phyloP scores from a whole-genome alignment of 2,888 invertebrate species.

The Lasioglossum vierecki region DNA sequence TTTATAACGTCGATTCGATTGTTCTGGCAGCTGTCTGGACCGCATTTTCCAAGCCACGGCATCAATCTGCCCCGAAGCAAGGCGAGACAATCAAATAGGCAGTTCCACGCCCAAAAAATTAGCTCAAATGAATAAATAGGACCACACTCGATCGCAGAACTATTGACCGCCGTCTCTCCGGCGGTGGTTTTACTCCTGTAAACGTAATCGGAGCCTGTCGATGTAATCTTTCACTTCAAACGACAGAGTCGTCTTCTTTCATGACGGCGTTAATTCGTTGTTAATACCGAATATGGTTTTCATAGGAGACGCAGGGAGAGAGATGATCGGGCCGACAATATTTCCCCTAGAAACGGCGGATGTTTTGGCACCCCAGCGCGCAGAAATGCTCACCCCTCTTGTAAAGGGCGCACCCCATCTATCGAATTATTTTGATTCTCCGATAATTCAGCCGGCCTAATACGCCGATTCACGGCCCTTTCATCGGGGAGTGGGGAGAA shows the following conservation, averaged over 20 bases:
- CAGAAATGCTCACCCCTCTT: slow-evolving; percentile 73
- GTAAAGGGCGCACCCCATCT: slow-evolving; percentile 76
- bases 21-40: slow-evolving; percentile 59
- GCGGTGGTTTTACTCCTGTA: background rate
- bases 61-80: slow-evolving; percentile 77
- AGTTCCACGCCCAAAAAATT: slow-evolving; percentile 75
- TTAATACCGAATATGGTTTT: background rate
- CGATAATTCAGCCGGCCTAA: slow-evolving; percentile 82
- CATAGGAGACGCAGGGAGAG: slow-evolving; percentile 21
- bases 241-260: background rate
- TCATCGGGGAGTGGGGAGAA: slow-evolving; percentile 36
- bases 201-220: background rate
- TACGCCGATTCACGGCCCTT: slow-evolving; percentile 70
- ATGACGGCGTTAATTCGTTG: background rate
- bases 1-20: background rate
- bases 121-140: slow-evolving; percentile 75
- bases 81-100: slow-evolving; percentile 72
- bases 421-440: slow-evolving; percentile 83
- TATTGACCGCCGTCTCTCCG: slow-evolving; percentile 51
- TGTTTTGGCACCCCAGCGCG: slow-evolving; percentile 76
- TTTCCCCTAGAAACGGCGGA: slow-evolving; percentile 61
- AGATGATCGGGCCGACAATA: slow-evolving; percentile 64
- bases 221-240: too few species aligned
- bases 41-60: slow-evolving; percentile 76
- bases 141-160: slow-evolving; percentile 51